Conservation (phyloP, 2,113 vertebrate genomes). For the Acinonyx jubatus region DNA sequence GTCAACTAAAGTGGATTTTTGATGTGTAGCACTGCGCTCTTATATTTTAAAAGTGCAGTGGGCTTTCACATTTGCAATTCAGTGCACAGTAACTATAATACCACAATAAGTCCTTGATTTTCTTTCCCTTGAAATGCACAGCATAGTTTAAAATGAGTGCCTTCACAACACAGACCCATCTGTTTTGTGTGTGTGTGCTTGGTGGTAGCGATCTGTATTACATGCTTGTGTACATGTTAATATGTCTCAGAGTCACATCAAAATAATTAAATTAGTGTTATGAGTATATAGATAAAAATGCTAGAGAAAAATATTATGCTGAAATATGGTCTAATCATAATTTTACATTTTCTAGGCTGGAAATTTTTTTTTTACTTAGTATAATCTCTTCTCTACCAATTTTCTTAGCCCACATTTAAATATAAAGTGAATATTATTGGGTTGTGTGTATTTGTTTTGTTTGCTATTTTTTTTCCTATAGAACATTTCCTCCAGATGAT, state of each 20-base stretch:
- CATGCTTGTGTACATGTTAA: not conserved
- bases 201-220: not conserved
- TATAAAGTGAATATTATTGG: not conserved
- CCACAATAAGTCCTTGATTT: not conserved
- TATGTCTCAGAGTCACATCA: not conserved
- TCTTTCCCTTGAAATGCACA: not conserved
- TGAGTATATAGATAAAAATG: not conserved
- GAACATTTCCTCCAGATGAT: not conserved
- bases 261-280: not conserved
- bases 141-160: not conserved
- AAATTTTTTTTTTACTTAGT: not conserved
- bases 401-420: not conserved
- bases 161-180: not conserved
- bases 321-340: not conserved
- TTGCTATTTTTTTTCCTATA: not conserved
- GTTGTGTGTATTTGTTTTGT: not conserved
- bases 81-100: slow-evolving; percentile 35
- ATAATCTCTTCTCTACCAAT: not conserved
- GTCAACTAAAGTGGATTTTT: slow-evolving; percentile 3
- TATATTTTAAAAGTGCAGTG: slow-evolving; percentile 27
- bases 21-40: not conserved
- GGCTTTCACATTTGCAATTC: slow-evolving; percentile 59
- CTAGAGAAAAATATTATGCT: not conserved
- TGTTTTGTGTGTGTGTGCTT: not conserved
- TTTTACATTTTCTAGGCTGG: not conserved